Evolutionary conservation across 2,113 vertebrate species (phyloP), one percentile per base, ranked within the genome.

Genomic region (Cepphus grylle): DNA sequence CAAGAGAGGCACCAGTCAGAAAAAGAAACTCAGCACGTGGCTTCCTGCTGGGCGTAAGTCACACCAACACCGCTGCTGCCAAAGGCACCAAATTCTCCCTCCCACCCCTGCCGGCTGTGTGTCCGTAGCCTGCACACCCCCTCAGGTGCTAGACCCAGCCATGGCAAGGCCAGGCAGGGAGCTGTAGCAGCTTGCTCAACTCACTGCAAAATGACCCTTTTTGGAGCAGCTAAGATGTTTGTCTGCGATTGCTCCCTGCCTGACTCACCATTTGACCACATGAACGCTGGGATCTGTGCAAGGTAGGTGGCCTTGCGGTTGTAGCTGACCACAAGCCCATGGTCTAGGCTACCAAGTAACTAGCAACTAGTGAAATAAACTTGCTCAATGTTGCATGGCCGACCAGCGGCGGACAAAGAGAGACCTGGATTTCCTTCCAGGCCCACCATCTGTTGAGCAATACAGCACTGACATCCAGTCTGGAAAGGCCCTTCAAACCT

Each of bases 301-400:
- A 59, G 55, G 45, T 55, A 82, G 42, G 29, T 1, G 2, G 29
- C 55, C 53, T 43, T 67, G 42, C 0, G 0, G 26, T 18, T 1
- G 0, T 12, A 52, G 30, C 56, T 62, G 58, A 69, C 30, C 56
- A 40, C 3, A 4, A 50, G 34, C 19, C 58, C 50, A 5, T 6
- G 16, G 65, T 15, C 38, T 58, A 32, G 53, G 17, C 78, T 45
- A 58, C 32, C 8, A 2, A 77, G 61, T 40, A 69, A 42, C 13
- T 25, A 80, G 49, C 25, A 69, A 50, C 8, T 27, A 77, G 53
- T 26, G 77, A 81, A 71, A 70, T 40, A 36, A 81, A 32, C 17
- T 59, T 47, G 15, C 70, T 58, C n/a, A 81, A 2, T 52, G 5
- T 29, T 15, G 34, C 11, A 4, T 3, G 1, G 36, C 30, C 4